Conservation (phyloP, 1,140 invertebrate species). For the Drosophila miranda region DNA sequence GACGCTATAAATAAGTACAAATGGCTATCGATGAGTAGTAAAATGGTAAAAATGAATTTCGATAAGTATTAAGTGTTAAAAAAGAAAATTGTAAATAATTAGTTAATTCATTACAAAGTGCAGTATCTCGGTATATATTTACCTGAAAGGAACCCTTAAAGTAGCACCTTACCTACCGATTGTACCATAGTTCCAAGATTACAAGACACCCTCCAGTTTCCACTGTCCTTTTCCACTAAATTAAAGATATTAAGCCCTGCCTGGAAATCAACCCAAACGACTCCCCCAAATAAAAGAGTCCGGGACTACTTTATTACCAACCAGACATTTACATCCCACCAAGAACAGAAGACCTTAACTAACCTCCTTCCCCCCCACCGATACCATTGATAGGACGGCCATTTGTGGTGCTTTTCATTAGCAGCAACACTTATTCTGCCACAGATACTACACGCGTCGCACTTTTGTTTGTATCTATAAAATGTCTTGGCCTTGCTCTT, state of each 20-base stretch:
- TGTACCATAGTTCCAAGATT: no score
- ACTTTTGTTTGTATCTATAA: slow-evolving; percentile 55
- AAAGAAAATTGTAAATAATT: no score
- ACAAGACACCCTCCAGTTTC: no score
- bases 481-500: slow-evolving; percentile 59
- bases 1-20: no score
- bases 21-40: no score
- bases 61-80: no score
- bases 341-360: slow-evolving; percentile 1
- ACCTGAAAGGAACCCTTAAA: no score
- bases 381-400: slow-evolving; percentile 26
- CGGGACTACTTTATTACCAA: slow-evolving; percentile 27
- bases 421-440: slow-evolving; percentile 64
- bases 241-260: background rate
- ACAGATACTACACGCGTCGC: background rate
- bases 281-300: slow-evolving; percentile 14
- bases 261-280: background rate
- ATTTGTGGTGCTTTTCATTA: slow-evolving; percentile 70
- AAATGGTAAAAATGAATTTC: no score
- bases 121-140: no score
- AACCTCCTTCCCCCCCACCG: slow-evolving; percentile 25
- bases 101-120: no score
- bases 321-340: background rate
- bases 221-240: background rate
- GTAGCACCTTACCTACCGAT: no score